Base-by-base conservation (phyloP, 2,113 vertebrate genomes). In the Psittacula cyanocephala region DNA sequence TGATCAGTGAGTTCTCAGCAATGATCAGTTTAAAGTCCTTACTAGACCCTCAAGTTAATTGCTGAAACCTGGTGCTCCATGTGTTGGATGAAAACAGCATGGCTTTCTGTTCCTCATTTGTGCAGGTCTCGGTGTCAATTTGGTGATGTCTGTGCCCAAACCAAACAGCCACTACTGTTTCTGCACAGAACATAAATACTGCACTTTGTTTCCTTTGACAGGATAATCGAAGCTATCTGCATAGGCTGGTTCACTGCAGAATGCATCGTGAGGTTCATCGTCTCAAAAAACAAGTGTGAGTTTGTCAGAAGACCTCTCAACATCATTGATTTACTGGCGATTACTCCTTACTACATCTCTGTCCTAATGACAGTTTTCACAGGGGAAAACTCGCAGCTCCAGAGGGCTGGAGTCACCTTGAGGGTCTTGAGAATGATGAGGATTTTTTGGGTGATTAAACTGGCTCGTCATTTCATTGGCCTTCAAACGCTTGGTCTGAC, bases 171-270 rank as follows among this genome's bases (percentile, higher is more conserved):
- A 41, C 91, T 86, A 76, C 85, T 80, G 95, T 57, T 74, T 92
- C 95, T 95, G n/a, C 81, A 70, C 57, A 63, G 76, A 95, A 93
- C 95, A 75, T 97, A 96, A 98, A 94, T 82, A 75, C 95, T 97
- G 96, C 91, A 82, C 90, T 98, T 94, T 97, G 94, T 98, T 97
- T 98, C 95, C 97, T 97, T 97, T 93, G 94, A 97, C 97, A 99
- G 99, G 99, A 99, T 99, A 96, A 99, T 99, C 96, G 99, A 99
- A 98, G 99, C 99, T 12, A 98, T 99, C 97, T 99, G 99, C 97
- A 99, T 99, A 78, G 99, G 99, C 94, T 99, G 99, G 99, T 99
- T 99, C 96, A 99, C 99, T 47, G 99, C 99, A 20, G 99, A 99
- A 97, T 99, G 99, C 98, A 98, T 98, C 64, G 98, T 99, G 95